phyloP scores from a whole-genome alignment of 2,888 invertebrate species.

The Strigamia transsilvanica region DNA sequence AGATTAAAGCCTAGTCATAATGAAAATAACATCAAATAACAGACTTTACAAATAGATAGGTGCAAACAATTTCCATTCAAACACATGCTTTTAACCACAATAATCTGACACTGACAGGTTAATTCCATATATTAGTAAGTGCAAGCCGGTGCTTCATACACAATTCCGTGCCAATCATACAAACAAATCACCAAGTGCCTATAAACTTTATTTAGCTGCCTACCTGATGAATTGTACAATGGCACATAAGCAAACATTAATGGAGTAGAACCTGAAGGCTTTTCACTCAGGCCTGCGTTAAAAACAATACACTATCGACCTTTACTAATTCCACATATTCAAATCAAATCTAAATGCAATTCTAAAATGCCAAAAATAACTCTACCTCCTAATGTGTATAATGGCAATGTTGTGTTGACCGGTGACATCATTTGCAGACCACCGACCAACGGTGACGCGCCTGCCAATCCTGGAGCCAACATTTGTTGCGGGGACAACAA shows the following conservation, averaged over 20 bases:
- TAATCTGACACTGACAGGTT: not conserved
- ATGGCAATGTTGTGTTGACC: slow-evolving; percentile 61
- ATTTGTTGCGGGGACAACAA: slow-evolving; percentile 62
- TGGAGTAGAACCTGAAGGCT: slow-evolving; percentile 53
- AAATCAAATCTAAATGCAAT: slow-evolving; percentile 43
- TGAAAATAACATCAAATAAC: not conserved
- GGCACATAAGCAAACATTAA: slow-evolving; percentile 55
- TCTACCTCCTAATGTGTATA: slow-evolving; percentile 63
- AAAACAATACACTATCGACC: slow-evolving; percentile 43
- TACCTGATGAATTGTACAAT: slow-evolving; percentile 56
- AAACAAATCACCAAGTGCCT: slow-evolving; percentile 43
- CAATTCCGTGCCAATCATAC: slow-evolving; percentile 31
- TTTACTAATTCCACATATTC: slow-evolving; percentile 37
- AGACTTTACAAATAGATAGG: not conserved
- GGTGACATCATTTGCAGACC: slow-evolving; percentile 56
- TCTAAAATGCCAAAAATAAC: not conserved
- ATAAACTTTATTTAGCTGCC: slow-evolving; percentile 20
- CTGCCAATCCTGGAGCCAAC: slow-evolving; percentile 59
- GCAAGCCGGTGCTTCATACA: not conserved
- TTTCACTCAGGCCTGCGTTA: slow-evolving; percentile 51
- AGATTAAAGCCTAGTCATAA: slow-evolving; percentile 55
- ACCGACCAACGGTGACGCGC: slow-evolving; percentile 54
- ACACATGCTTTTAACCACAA: not conserved
- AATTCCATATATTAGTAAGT: not conserved
- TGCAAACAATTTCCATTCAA: slow-evolving; percentile 29